Base-by-base conservation (phyloP, 1,140 invertebrate species). In the Neoseiulus cucumeris region DNA sequence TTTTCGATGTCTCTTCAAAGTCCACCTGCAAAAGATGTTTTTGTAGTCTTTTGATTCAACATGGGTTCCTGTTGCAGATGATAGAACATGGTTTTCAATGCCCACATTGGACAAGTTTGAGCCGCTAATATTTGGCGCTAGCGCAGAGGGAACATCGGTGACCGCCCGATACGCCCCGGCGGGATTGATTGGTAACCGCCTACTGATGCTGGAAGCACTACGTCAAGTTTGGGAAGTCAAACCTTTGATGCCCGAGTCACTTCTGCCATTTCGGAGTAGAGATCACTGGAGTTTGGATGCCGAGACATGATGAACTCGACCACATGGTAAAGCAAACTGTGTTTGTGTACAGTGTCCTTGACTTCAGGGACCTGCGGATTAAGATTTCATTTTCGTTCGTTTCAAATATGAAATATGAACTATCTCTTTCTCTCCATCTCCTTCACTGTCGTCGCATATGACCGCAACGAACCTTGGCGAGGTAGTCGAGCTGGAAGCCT, bases 321-420 rank as follows among this genome's bases (percentile, higher is more conserved):
- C 64, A 98, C 80, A 79, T 99, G 95, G 77, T 98, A 91, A 42
- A 98, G 80, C 65, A 98, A 79, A 25, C 93, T 93, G 77, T 98
- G 92, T 76, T 98, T 98, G 76, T 98, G 91, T 29, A 97, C 90
- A 0, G 94, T 97, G 76, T 98, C 94, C 79, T 98, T 98, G 1
- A 99, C 93, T 82, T 98, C 96, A 70, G 94, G 91, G 70, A 97
- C 33, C 51, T 59, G 20, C 33, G 9, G 33, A 9, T 39, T 4
- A 9, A 39, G 33, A 9, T 6, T 6, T 39, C 4, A 9, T 4
- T 4, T 39, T 39, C 4, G 33, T 39, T 9, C 33, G 33, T n/a
- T n/a, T n/a, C n/a, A n/a, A n/a, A n/a, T n/a, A n/a, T n/a, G n/a
- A n/a, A n/a, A n/a, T n/a, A n/a, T n/a, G n/a, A n/a, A n/a, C n/a